Evolutionary conservation across 1,140 invertebrate species (phyloP).

Genomic region (Bradynema listronoti): DNA sequence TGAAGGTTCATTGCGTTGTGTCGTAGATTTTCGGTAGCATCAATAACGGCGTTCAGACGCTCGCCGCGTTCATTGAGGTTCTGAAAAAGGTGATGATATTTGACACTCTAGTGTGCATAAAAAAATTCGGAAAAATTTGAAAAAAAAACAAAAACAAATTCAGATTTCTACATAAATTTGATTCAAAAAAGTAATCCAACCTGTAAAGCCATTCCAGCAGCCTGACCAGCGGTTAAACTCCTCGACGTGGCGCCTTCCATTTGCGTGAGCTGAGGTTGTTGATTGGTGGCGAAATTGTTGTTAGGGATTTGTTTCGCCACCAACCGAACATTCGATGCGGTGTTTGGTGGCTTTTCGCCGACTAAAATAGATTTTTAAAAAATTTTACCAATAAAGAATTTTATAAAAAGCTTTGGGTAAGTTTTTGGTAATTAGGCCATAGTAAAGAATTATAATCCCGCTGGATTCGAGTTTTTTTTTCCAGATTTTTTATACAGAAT

Average conservation of each 20-base stretch:
- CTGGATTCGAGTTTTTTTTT: constrained; percentile 14
- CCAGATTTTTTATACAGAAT: no score
- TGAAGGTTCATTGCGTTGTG: constrained; percentile 81
- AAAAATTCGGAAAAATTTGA: background rate
- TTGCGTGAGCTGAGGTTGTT: constrained; percentile 24
- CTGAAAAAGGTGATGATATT: constrained; percentile 45
- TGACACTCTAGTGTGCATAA: background rate
- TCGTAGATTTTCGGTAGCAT: constrained; percentile 82
- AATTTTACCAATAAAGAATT: no score
- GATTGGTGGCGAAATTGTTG: constrained; percentile 13
- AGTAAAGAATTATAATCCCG: no score
- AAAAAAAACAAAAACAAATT: background rate
- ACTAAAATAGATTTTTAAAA: constrained; percentile 23
- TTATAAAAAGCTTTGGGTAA: no score
- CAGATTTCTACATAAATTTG: constrained; percentile 5
- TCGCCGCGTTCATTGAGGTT: constrained; percentile 84
- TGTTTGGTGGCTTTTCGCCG: constrained; percentile 36
- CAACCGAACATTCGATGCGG: constrained; percentile 33
- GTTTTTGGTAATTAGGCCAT: no score
- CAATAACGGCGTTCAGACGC: constrained; percentile 81
- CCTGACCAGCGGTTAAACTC: constrained; percentile 47
- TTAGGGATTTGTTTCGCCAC: constrained; percentile 51
- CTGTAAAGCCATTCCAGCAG: constrained; percentile 51
- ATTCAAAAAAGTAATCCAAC: constrained; percentile 26
- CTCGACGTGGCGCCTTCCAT: constrained; percentile 42